A percentile compares a stretch with the other conserved stretches of the same genome.
phyloP scores from a whole-genome alignment of 2,797 vertebrate species.

The Rhincodon typus region DNA sequence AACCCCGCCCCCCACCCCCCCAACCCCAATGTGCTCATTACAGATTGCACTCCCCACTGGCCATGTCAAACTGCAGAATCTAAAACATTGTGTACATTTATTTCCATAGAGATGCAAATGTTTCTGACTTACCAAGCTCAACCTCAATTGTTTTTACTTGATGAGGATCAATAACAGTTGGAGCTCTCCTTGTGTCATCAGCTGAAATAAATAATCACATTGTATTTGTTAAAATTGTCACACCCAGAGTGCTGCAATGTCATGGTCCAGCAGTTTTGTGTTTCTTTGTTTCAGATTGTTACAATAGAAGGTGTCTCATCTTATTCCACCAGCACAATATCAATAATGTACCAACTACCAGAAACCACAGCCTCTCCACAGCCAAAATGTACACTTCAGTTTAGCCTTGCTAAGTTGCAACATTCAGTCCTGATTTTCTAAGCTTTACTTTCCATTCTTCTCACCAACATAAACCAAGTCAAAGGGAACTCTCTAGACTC shows the following conservation, averaged over 20 bases:
- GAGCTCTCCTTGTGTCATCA: constrained; percentile 48
- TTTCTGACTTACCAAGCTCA: constrained; percentile 57
- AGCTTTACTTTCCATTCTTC: background rate
- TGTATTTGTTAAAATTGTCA: background rate
- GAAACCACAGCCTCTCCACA: background rate
- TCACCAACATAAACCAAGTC: background rate
- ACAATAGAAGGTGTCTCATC: background rate
- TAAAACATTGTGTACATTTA: background rate
- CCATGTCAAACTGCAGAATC: background rate
- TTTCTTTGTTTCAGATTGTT: background rate
- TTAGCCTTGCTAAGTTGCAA: background rate
- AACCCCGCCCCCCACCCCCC: too few species aligned
- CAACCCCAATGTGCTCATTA: background rate
- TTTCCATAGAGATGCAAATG: too few species aligned
- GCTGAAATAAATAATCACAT: constrained; percentile 49
- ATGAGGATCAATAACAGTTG: constrained; percentile 54
- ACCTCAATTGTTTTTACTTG: constrained; percentile 48
- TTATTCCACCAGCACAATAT: background rate
- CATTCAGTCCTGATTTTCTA: background rate
- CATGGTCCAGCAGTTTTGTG: background rate
- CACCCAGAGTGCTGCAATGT: background rate
- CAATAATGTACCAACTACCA: background rate
- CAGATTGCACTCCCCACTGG: background rate
- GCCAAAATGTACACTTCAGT: background rate
- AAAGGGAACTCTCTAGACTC: background rate